Evolutionary conservation across 2,888 invertebrate species (phyloP), one percentile per base, ranked within the genome.

Genomic region (Troides oblongomaculatus): DNA sequence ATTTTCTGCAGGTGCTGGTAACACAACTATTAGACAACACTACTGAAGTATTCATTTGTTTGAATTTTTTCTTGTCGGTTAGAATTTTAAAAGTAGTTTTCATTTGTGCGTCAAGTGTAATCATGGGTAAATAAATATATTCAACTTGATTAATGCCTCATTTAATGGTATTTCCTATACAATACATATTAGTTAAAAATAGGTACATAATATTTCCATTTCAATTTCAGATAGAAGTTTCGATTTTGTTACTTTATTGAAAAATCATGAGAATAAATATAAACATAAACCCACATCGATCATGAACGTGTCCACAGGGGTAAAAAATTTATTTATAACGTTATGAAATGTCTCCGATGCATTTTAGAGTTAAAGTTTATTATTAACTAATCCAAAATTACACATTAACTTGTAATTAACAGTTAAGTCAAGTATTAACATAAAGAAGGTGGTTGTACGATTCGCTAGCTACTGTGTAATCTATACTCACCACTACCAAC

Each of bases 241-340:
- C 72, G 86, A 90, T 73, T 83, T 90, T 46, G 81, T 78, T n/a
- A 81, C 81, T 60, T 72, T 90, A 59, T 71, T 89, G 76, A 83
- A 82, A 72, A 82, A 84, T 30, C 83, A 87, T 76, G 81, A 81
- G 71, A 88, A 86, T 77, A 68, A 60, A 50, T 89, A 90, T 74
- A 90, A 90, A 80, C 73, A 72, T 61, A 90, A 84, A 73, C 91
- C 91, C 17, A 71, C 75, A 63, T 86, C 90, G 70, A 88, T 90
- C 66, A 74, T 73, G 56, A 90, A 86, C 76, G 84, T 89, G 14
- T 84, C 87, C 3, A 25, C 21, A 23, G 57, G 57, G 57, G 57
- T 58, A 58, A 58, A 6, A 10, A 23, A 14, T 10, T 23, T 23
- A n/a, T 53, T 6, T 2, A 18, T 46, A 46, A 46, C 14, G 3